Base-by-base conservation (phyloP, 2,888 invertebrate genomes). In the Drosophila picticornis region DNA sequence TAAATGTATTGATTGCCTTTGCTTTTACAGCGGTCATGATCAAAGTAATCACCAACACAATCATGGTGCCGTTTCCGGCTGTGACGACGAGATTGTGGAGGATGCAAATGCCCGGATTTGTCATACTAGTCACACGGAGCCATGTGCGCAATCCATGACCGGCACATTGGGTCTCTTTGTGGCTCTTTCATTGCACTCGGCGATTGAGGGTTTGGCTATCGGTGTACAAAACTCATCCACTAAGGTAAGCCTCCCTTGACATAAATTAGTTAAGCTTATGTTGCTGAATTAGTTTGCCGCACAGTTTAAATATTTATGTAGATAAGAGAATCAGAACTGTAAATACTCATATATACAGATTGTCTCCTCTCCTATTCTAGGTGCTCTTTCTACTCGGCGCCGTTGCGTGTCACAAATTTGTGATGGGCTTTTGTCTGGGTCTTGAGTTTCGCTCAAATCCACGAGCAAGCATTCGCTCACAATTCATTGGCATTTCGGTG, bases 371-470 rank as follows among this genome's bases (percentile, higher is more conserved):
- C 31, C 11, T 27, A 11, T 93, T 93, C 9, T 92, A 96, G 96
- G 96, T 96, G 1, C 93, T 96, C 1, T 94, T 96, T 25, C 93
- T 96, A 9, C 94, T 96, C 13, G 95, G 94, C 22, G 97, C 96
- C 10, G 96, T 97, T 2, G 95, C 96, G 0, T 96, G 96, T 5
- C 97, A 97, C 93, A 97, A 97, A 93, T 95, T 96, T 80, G 96
- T 97, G 22, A 96, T 97, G 62, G 96, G 96, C 1, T 97, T 97
- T 93, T 97, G 97, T 83, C 94, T 97, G 55, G 97, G 97, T 0
- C 94, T 96, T 0, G 97, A 97, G 92, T 94, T 97, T 66, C 94
- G 95, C 51, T 94, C 94, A n/a, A 94, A 94, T 81, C 91, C 94
- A 27, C 85, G 84, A 36, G 75, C 92, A 4, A 91, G 74, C 34